phyloP scores from a whole-genome alignment of 2,113 vertebrate species.

The Brienomyrus brachyistius region DNA sequence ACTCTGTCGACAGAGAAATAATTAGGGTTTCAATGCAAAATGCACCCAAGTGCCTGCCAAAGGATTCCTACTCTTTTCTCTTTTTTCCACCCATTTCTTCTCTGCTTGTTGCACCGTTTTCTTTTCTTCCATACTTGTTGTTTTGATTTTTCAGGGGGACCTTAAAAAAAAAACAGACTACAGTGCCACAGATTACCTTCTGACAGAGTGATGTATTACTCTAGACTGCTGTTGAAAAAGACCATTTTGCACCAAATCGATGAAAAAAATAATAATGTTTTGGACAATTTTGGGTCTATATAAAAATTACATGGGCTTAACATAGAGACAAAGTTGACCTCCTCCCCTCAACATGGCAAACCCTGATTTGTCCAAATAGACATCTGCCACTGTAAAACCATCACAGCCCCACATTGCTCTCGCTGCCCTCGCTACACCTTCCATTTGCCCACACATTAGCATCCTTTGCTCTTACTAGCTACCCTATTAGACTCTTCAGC shows the following conservation, averaged over 20 bases:
- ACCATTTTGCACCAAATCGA: constrained; percentile 7
- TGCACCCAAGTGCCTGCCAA: background rate
- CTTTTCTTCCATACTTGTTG: background rate
- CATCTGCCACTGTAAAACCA: background rate
- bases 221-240: background rate
- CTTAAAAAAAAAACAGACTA: background rate
- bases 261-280: background rate
- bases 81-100: background rate
- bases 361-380: background rate
- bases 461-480: background rate
- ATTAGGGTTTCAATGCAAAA: background rate
- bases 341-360: background rate
- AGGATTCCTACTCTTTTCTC: background rate
- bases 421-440: background rate
- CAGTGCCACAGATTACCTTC: background rate
- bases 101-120: background rate
- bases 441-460: background rate
- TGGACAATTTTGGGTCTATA: background rate
- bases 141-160: background rate
- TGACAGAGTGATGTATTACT: constrained; percentile 17
- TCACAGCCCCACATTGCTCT: background rate
- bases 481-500: background rate
- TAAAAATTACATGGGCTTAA: background rate
- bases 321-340: background rate
- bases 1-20: background rate